Base-by-base conservation (phyloP, 2,888 invertebrate genomes). In the Clusia tigrina region DNA sequence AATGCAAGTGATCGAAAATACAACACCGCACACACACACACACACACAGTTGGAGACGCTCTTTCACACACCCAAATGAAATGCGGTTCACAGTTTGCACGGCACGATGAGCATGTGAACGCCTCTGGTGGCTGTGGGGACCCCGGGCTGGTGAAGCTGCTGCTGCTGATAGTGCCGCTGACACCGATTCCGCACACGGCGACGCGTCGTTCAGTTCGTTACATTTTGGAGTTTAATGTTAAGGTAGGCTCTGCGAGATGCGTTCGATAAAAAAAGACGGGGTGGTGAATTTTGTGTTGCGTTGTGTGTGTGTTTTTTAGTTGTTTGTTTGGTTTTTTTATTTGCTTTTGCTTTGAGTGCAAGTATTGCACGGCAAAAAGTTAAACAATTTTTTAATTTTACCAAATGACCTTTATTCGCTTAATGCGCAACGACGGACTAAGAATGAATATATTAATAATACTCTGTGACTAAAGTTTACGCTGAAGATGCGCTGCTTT, bases 161-260 rank as follows among this genome's bases (percentile, higher is more conserved):
- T 32, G 32, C 32, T 32, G 32, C 6, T 32, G 58, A 61, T 64
- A 58, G 48, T 58, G 63, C 65, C 63, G 64, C 66, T 68, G 59
- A 60, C 66, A 69, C 69, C 68, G 65, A 68, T 69, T 67, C 23
- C n/a, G n/a, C n/a, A 62, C 67, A 65, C 67, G 56, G 26, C 26
- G 70, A 37, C 25, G 26, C 57, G 10, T 10, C 51, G 53, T 25
- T 59, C 17, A 10, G 24, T 66, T 67, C 67, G 67, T 70, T 71
- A 69, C 69, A 70, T 69, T 76, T 73, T 74, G 72, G 74, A 77
- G 73, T 78, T 76, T 77, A 80, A 79, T 81, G 81, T 81, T 80
- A 81, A 81, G 81, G 80, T 80, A 81, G 81, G 77, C 74, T 68
- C 71, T 42, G 32, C 15, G 38, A 3, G 5, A 48, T 48, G 48